Base-by-base conservation (phyloP, 2,113 vertebrate species). In the Grammomys surdaster region DNA sequence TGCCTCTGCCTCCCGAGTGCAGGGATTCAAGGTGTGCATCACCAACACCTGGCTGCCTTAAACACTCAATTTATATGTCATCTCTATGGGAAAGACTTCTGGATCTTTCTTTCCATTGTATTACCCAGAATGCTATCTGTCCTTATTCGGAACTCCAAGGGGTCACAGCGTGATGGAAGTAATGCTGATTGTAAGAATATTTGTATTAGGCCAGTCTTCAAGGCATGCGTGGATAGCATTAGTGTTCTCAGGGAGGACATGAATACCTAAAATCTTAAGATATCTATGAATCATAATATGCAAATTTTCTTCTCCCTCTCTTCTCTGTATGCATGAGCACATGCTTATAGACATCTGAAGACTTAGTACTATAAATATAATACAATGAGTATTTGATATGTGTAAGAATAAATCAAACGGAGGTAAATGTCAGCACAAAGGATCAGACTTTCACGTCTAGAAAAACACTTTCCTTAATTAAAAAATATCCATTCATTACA, bases 401-500 rank as follows among this genome's bases (percentile, higher is more conserved):
- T 94, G 48, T 81, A 73, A 69, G 97, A 92, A 94, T 94, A 96
- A 93, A 97, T 93, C 88, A 90, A 95, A 91, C 7, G 73, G 86
- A 93, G 73, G 89, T 93, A 91, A 95, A 96, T 94, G 77, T 94
- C 77, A 82, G 73, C 46, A 91, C 82, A 91, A 92, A 95, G 65
- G 73, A 65, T 67, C 56, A 95, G 82, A 92, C 65, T 36, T 78
- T 88, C 84, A 80, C 86, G 51, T 96, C 76, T 80, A 51, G 17
- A 93, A 94, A 91, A 91, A 89, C 46, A 96, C 88, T 95, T 63
- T 95, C 56, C 46, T 95, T 96, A 95, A 97, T 97, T 96, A 96
- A 96, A 98, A 88, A 96, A 88, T 36, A 70, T 63, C 63, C 82
- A 97, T 93, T 93, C 43, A 78, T 92, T 94, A 78, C 28, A 94